Evolutionary conservation across 1,140 invertebrate species (phyloP).

Genomic region (Drosophila sp.): DNA sequence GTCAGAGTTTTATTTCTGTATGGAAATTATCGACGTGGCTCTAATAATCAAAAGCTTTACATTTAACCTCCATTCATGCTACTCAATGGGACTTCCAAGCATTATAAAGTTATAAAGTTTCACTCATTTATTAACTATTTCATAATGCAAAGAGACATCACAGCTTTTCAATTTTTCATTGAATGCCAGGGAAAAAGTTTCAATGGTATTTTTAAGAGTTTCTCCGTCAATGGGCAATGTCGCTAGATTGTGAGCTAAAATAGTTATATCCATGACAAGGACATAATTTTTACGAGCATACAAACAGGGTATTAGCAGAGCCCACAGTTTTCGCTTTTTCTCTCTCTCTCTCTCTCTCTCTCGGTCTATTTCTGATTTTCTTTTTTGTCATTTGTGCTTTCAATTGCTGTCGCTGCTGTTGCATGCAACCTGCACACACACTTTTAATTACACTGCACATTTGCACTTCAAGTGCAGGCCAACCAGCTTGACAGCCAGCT

Average conservation of each 20-base stretch:
- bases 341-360: background rate
- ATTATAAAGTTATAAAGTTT: no score
- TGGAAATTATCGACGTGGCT: no score
- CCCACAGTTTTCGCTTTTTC: conserved; percentile 16
- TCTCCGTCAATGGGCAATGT: background rate
- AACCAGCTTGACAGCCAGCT: conserved; percentile 59
- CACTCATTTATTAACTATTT: no score
- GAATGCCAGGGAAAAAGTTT: background rate
- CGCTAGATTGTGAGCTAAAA: conserved; percentile 8
- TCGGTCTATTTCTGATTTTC: conserved; percentile 6
- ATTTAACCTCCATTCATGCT: no score
- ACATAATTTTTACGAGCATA: conserved; percentile 23
- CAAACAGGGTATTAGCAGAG: conserved; percentile 16
- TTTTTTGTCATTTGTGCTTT: conserved; percentile 65
- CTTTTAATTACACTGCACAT: conserved; percentile 81
- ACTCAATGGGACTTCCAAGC: no score
- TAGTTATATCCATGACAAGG: conserved; percentile 36
- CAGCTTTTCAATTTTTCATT: no score
- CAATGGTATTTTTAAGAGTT: background rate
- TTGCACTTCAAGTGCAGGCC: conserved; percentile 76
- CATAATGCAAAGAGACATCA: no score
- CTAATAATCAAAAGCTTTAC: no score
- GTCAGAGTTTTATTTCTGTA: no score
- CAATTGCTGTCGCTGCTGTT: conserved; percentile 60
- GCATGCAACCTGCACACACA: conserved; percentile 40